Evolutionary conservation across 2,797 vertebrate genomes (phyloP).

Genomic region (Pangasius sanitwongsei): DNA sequence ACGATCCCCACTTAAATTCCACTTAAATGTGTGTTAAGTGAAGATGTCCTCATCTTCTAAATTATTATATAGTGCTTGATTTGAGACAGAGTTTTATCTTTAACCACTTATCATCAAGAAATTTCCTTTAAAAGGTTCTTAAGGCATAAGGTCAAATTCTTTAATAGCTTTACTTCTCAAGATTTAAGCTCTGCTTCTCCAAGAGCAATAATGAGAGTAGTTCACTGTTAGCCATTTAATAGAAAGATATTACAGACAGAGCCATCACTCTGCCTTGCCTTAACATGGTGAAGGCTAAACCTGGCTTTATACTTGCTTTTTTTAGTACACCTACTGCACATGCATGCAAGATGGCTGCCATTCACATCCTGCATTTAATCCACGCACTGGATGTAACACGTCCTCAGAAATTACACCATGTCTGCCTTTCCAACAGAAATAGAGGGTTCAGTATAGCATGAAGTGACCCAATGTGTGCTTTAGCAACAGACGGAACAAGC

Average conservation of each 20-base stretch:
- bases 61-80: neutral
- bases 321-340: neutral
- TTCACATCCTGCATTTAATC: neutral
- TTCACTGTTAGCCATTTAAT: neutral
- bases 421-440: neutral
- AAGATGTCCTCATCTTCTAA: neutral
- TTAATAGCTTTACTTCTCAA: slow-evolving; percentile 1
- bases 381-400: neutral
- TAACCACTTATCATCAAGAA: neutral
- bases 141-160: neutral
- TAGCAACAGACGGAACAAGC: neutral
- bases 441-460: neutral
- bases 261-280: neutral
- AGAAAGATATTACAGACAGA: neutral
- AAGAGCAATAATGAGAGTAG: neutral
- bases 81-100: neutral
- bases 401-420: neutral
- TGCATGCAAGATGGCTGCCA: neutral
- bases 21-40: neutral
- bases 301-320: neutral
- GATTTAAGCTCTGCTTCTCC: neutral
- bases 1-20: neutral
- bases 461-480: neutral
- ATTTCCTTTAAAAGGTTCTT: neutral
- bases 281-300: neutral